phyloP scores from a whole-genome alignment of 2,797 vertebrate genomes.

The Triplophysa yarkandensis region DNA sequence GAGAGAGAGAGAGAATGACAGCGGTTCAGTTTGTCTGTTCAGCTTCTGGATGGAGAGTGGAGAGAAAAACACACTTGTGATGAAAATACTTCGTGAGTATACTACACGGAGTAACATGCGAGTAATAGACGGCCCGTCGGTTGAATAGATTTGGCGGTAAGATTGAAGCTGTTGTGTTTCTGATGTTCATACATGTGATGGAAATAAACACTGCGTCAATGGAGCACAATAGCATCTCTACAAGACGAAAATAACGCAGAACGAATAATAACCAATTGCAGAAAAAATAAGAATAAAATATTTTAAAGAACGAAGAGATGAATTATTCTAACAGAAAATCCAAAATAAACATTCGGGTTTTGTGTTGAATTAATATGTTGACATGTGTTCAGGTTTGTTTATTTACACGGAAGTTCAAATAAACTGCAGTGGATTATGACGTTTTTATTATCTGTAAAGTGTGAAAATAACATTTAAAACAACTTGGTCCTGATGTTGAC shows the following conservation, averaged over 20 bases:
- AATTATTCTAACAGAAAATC: no score
- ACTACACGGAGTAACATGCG: conserved; percentile 34
- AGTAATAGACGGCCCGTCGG: neutral
- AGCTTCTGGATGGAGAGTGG: conserved; percentile 34
- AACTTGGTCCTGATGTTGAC: no score
- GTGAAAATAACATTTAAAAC: no score
- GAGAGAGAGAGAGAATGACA: conserved; percentile 44
- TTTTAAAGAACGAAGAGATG: neutral
- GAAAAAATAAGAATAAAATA: no score
- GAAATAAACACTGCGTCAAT: conserved; percentile 9
- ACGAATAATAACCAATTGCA: no score
- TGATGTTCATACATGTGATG: conserved; percentile 29
- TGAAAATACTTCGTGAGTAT: conserved; percentile 14
- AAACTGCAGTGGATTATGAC: no score
- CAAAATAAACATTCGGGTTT: no score
- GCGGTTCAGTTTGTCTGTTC: conserved; percentile 29
- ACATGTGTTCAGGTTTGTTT: neutral
- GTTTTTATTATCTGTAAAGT: no score
- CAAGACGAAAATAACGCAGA: no score
- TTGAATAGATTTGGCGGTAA: conserved; percentile 49
- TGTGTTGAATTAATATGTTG: no score
- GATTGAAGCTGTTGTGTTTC: conserved; percentile 63
- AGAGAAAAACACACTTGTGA: conserved; percentile 35
- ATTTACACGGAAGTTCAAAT: neutral
- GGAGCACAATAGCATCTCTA: no score